Conservation (phyloP, 2,888 invertebrate genomes). For the Tipula confusa region DNA sequence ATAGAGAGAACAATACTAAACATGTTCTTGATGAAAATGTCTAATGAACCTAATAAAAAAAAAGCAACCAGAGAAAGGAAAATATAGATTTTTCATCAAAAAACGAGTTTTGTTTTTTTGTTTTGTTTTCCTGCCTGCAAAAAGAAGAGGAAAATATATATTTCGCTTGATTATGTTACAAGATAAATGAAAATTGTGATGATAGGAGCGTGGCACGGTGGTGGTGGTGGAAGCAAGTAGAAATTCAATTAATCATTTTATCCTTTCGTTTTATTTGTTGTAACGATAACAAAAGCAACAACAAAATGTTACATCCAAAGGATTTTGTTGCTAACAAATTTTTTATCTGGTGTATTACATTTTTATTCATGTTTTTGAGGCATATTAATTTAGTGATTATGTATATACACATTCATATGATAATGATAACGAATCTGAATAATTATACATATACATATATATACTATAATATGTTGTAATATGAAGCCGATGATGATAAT, state of each 20-base stretch:
- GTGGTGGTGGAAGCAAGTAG: not conserved
- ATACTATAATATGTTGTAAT: not conserved
- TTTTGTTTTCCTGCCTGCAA: not conserved
- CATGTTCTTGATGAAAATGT: conserved; percentile 20
- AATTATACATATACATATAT: too few relatives aligned
- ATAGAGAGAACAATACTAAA: not conserved
- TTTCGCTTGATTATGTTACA: conserved; percentile 9
- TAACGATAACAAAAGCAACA: not conserved
- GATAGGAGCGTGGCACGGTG: not conserved
- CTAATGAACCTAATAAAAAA: not conserved
- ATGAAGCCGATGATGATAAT: not conserved
- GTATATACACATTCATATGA: too few relatives aligned
- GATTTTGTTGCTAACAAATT: conserved; percentile 16
- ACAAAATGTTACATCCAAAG: not conserved
- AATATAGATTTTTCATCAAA: conserved; percentile 12
- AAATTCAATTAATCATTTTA: conserved; percentile 20
- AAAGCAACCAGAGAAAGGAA: conserved; percentile 5
- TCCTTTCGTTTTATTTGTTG: not conserved
- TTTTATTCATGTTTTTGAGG: not conserved
- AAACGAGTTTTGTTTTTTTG: not conserved
- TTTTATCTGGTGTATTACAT: not conserved
- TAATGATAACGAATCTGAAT: not conserved
- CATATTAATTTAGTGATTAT: conserved; percentile 1
- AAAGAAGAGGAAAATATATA: not conserved
- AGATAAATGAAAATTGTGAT: conserved; percentile 9